Conservation (phyloP, 2,888 invertebrate species). For the Podabrus alpinus region DNA sequence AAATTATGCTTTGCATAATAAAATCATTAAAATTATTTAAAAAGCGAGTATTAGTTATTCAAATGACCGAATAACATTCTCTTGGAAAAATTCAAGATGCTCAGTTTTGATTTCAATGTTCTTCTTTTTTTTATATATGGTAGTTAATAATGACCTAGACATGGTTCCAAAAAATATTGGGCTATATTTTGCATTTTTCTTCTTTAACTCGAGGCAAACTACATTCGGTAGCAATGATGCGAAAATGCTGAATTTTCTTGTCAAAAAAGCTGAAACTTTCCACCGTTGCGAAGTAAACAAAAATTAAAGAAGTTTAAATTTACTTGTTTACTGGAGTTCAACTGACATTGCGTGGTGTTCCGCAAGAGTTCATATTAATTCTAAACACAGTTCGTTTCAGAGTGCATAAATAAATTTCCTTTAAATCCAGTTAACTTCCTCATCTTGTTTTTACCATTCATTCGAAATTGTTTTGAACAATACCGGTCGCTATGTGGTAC, state of each 20-base stretch:
- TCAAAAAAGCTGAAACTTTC: too few species aligned
- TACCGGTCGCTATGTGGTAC: neutral
- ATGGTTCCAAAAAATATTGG: neutral
- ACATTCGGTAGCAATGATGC: neutral
- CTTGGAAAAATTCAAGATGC: neutral
- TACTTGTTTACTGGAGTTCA: neutral
- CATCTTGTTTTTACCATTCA: neutral
- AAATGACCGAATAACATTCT: neutral
- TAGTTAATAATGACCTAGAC: neutral
- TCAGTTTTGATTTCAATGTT: neutral
- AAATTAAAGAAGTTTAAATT: neutral
- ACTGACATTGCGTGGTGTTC: neutral
- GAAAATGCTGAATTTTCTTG: neutral
- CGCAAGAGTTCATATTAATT: neutral
- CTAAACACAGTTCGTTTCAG: neutral
- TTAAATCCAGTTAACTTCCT: neutral
- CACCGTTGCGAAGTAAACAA: neutral
- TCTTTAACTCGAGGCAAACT: neutral
- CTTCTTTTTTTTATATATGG: neutral
- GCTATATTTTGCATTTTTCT: neutral
- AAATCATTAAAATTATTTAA: neutral
- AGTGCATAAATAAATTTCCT: neutral
- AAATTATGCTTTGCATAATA: neutral
- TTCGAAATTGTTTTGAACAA: neutral
- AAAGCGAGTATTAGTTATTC: neutral